phyloP scores from a whole-genome alignment of 1,140 invertebrate species.

The Drosophila equinoxialis region DNA sequence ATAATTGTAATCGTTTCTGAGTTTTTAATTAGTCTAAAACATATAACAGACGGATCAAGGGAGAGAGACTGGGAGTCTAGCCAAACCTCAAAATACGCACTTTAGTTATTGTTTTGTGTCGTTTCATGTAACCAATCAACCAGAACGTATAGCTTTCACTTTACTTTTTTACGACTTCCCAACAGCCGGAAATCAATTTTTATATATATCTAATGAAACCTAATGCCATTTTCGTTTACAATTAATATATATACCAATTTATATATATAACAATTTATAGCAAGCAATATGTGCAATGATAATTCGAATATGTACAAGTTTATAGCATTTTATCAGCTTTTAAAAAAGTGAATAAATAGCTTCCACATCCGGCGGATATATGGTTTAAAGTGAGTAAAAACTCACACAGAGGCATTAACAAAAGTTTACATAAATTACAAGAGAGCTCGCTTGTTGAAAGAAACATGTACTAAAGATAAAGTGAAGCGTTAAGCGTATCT shows the following conservation, averaged over 20 bases:
- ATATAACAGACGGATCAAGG: no score
- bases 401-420: slow-evolving; percentile 10
- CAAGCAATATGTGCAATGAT: slow-evolving; percentile 8
- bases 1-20: no score
- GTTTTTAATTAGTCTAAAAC: no score
- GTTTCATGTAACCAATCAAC: background rate
- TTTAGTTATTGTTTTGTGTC: background rate
- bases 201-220: no score
- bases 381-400: slow-evolving; percentile 6
- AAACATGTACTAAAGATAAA: slow-evolving; percentile 4
- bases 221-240: no score
- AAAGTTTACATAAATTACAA: slow-evolving; percentile 18
- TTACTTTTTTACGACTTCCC: background rate
- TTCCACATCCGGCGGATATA: slow-evolving; percentile 17
- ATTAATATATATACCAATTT: background rate
- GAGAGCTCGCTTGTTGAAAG: background rate
- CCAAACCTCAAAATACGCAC: no score
- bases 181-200: background rate
- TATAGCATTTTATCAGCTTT: slow-evolving; percentile 47
- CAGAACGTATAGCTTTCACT: background rate
- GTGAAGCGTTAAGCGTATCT: background rate
- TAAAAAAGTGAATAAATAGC: slow-evolving; percentile 17
- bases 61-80: no score
- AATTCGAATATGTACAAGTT: background rate
- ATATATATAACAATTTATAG: slow-evolving; percentile 3